These are phyloP conservation scores for Stegodyphus dumicola DNA, from an alignment of 1,140 invertebrate species.

Conservation along the genomic window DNA sequence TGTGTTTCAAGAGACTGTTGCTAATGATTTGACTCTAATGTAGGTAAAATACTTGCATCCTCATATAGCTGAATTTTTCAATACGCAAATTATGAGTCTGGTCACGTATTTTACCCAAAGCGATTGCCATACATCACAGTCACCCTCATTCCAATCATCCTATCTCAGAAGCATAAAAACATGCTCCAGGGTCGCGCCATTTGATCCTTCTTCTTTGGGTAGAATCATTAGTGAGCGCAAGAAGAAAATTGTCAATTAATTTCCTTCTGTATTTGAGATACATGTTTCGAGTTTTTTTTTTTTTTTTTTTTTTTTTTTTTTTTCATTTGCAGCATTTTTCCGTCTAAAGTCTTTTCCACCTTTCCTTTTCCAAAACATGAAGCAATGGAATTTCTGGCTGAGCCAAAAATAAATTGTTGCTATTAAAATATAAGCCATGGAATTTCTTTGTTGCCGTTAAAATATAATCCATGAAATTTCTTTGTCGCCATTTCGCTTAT, in stretches of 20 bases:
- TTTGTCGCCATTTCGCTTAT: too few species aligned
- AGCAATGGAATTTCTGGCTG: too few species aligned
- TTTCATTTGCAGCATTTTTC: too few species aligned
- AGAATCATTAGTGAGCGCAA: not conserved
- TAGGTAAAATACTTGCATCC: too few species aligned
- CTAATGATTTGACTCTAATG: too few species aligned
- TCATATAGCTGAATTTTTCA: not conserved
- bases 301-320: not conserved
- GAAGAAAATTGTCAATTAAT: not conserved
- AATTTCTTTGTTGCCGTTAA: too few species aligned
- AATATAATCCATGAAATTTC: too few species aligned
- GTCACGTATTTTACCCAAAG: not conserved
- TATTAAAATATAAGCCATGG: too few species aligned
- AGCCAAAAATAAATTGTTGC: too few species aligned
- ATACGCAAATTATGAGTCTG: not conserved
- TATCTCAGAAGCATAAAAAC: not conserved
- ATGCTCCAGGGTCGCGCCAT: not conserved
- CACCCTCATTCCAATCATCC: not conserved
- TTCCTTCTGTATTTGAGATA: not conserved
- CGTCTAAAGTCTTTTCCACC: too few species aligned
- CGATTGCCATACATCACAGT: not conserved
- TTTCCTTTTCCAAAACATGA: too few species aligned
- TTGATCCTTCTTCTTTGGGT: not conserved
- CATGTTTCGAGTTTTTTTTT: not conserved
- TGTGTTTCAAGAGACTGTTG: too few species aligned